A percentile compares a stretch with the other conserved stretches of the same genome.
Evolutionary conservation across 2,888 invertebrate genomes (phyloP).

Genomic region (Lochmaea capreae): DNA sequence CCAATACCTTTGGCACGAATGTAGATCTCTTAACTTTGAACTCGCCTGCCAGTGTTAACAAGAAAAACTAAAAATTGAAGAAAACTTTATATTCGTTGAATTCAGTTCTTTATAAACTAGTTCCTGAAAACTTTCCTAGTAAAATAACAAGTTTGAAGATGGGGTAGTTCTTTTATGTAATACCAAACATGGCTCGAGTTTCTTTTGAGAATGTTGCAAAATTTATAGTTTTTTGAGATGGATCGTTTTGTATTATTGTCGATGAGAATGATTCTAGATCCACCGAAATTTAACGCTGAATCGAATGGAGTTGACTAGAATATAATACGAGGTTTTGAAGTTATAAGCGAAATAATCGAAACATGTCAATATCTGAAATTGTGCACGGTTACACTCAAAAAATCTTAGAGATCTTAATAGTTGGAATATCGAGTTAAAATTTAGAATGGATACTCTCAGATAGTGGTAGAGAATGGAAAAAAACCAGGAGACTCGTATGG

Average conservation of each 20-base stretch:
- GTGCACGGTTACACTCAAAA: too few species aligned
- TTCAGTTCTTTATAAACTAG: slow-evolving; percentile 6
- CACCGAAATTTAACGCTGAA: too few species aligned
- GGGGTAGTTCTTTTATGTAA: slow-evolving; percentile 22
- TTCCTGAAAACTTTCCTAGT: slow-evolving; percentile 19
- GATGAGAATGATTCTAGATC: neutral
- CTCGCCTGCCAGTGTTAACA: slow-evolving; percentile 64
- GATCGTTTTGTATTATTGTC: neutral
- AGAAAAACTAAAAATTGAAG: slow-evolving; percentile 17
- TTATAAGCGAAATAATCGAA: too few species aligned
- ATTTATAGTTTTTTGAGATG: neutral
- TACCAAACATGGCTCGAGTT: neutral
- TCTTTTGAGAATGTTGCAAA: neutral
- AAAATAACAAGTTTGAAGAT: slow-evolving; percentile 29
- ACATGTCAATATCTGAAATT: too few species aligned
- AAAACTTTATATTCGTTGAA: slow-evolving; percentile 18
- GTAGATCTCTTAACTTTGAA: slow-evolving; percentile 70
- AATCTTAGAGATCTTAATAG: too few species aligned
- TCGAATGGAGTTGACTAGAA: too few species aligned
- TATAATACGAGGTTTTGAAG: too few species aligned
- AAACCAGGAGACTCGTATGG: too few species aligned
- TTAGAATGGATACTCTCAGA: too few species aligned
- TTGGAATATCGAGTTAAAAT: too few species aligned
- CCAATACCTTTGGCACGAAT: too few species aligned
- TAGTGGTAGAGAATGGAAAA: too few species aligned